phyloP scores from a whole-genome alignment of 2,888 invertebrate species.

The Trisateles emortualis region DNA sequence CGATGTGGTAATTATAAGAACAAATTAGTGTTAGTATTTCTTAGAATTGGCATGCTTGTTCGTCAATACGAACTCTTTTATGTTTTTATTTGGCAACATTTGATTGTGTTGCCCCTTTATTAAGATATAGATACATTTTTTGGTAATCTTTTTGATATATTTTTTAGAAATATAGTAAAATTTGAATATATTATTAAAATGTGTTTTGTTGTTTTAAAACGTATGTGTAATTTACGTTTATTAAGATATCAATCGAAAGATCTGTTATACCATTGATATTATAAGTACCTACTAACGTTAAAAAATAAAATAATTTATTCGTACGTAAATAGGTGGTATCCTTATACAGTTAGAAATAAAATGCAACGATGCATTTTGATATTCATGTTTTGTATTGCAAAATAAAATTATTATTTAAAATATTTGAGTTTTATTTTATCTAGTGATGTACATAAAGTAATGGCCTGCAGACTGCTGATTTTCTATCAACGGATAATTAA shows the following conservation, averaged over 20 bases:
- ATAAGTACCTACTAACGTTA: conserved; percentile 62
- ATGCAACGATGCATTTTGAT: conserved; percentile 48
- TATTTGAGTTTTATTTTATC: conserved; percentile 20
- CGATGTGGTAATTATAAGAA: conserved; percentile 39
- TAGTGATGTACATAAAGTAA: no score
- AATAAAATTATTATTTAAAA: conserved; percentile 45
- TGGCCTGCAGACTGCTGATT: no score
- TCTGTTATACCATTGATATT: conserved; percentile 79
- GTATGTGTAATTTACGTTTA: conserved; percentile 32
- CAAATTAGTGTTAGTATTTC: conserved; percentile 31
- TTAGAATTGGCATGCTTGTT: conserved; percentile 26
- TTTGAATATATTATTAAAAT: conserved; percentile 16
- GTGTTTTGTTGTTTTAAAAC: conserved; percentile 35
- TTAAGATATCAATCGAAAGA: conserved; percentile 54
- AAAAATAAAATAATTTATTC: conserved; percentile 70
- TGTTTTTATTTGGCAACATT: conserved; percentile 20
- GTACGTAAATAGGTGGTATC: conserved; percentile 52
- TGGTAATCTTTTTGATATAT: conserved; percentile 12
- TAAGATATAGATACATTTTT: conserved; percentile 5
- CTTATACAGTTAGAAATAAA: conserved; percentile 42
- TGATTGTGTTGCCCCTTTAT: conserved; percentile 15
- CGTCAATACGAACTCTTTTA: conserved; percentile 22
- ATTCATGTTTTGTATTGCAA: conserved; percentile 62
- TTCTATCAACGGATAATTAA: no score
- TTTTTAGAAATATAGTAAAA: conserved; percentile 16